These are phyloP conservation scores for Ciona savignyi DNA, from an alignment of 23 tunicate genomes.

Conservation along the genomic window DNA sequence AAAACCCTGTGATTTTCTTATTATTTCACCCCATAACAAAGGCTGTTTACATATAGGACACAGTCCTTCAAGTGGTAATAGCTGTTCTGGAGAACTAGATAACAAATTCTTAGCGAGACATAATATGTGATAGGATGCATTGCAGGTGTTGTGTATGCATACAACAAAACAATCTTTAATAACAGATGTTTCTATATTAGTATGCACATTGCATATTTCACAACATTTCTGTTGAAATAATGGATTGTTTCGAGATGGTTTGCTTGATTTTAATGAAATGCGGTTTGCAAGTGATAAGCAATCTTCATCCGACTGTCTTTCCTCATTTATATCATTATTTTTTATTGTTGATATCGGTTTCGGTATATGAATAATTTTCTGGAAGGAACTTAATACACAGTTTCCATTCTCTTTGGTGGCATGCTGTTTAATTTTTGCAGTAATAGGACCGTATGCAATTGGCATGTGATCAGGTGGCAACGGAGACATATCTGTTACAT, in stretches of 20 bases:
- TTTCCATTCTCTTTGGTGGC: not conserved
- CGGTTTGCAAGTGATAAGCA: constrained; percentile 15
- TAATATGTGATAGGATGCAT: constrained; percentile 12
- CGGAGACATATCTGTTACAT: constrained; percentile 45
- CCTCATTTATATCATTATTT: no score
- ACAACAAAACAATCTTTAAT: no score
- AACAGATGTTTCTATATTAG: not conserved
- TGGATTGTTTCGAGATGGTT: not conserved
- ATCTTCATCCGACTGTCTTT: constrained; percentile 3
- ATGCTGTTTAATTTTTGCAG: constrained; percentile 42
- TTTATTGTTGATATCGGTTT: no score
- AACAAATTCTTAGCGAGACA: constrained; percentile 65
- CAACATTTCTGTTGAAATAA: not conserved
- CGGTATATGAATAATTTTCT: no score
- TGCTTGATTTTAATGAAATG: not conserved
- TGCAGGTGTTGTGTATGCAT: constrained; percentile 34
- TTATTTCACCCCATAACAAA: constrained; percentile 75
- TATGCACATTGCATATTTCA: not conserved
- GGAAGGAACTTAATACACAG: not conserved
- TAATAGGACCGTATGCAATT: constrained; percentile 71
- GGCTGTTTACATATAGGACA: constrained; percentile 54
- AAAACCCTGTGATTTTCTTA: constrained; percentile 66
- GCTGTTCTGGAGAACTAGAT: constrained; percentile 1
- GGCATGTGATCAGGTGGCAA: constrained; percentile 78
- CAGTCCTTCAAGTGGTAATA: constrained; percentile 61